Evolutionary conservation across 2,888 invertebrate genomes (phyloP), one percentile per base, ranked within the genome.

Genomic region (Agonopterix subpropinquella): DNA sequence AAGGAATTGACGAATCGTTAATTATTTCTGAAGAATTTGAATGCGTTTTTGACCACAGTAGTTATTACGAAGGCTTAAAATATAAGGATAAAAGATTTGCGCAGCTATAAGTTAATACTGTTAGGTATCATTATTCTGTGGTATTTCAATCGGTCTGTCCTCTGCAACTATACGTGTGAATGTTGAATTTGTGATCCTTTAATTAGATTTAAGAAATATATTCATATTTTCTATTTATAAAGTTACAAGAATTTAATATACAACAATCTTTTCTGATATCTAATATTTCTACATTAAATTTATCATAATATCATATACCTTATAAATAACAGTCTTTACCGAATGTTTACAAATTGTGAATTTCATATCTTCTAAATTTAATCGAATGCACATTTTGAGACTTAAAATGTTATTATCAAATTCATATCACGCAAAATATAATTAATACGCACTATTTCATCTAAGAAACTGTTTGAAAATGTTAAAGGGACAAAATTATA

Each of bases 221-320:
- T 79, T 80, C 72, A 84, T 85, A 86, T 86, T 87, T 87, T 86
- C 80, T 82, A 84, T 79, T 79, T 81, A 73, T 72, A 70, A 60
- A 77, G 76, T 79, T 77, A 67, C 53, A 68, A 77, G 69, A 81
- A 76, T 77, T 77, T 73, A 78, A 79, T 78, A 80, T 79, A 78
- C 72, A 78, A 70, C 62, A 72, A 65, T 62, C 67, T 77, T 75
- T 77, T 77, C 77, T 73, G 73, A 76, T 70, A 71, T 64, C 58
- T 73, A 76, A 74, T 73, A 75, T 79, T 77, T 76, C 74, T 43
- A 36, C 72, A 66, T 57, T 59, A 60, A 61, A 62, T 61, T 64
- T 70, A 67, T 58, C 55, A 65, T 67, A 59, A 39, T 28, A 28
- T 39, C n/a, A 39, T 39, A 39, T 62, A 66, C 67, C 67, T 64